These are phyloP conservation scores for Gymnoscelis rufifasciata DNA, from an alignment of 2,888 invertebrate genomes.

Conservation along the genomic window DNA sequence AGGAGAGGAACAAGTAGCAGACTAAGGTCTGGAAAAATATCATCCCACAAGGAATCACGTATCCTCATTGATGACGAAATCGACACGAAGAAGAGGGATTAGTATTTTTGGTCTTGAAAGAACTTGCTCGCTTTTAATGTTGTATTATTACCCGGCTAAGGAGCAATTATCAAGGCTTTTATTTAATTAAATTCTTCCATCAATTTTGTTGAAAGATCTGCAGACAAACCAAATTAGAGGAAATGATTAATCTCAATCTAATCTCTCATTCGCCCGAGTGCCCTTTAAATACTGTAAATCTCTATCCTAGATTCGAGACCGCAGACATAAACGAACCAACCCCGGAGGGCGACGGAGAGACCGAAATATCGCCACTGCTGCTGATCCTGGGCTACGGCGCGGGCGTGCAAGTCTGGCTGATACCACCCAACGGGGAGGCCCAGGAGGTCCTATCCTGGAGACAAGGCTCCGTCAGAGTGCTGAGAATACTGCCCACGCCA, in stretches of 20 bases:
- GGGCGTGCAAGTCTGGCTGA: slow-evolving; percentile 87
- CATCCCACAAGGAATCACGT: no score
- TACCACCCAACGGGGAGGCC: slow-evolving; percentile 94
- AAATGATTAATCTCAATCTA: not conserved
- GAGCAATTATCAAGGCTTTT: no score
- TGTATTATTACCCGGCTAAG: no score
- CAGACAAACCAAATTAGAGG: no score
- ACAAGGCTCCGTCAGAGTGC: slow-evolving; percentile 90
- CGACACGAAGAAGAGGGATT: no score
- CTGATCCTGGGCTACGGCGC: slow-evolving; percentile 85
- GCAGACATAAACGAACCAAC: slow-evolving; percentile 89
- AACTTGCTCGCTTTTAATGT: no score
- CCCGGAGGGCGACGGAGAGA: slow-evolving; percentile 83
- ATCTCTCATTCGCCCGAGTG: not conserved
- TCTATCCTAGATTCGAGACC: slow-evolving; percentile 84
- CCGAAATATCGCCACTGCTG: slow-evolving; percentile 88
- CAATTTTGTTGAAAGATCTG: no score
- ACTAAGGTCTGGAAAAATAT: no score
- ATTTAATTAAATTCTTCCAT: no score
- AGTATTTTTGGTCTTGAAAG: no score
- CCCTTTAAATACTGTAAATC: not conserved
- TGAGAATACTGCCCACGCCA: slow-evolving; percentile 92
- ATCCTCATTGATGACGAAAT: no score
- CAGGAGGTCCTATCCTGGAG: slow-evolving; percentile 96
- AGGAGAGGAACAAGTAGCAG: no score